phyloP scores from a whole-genome alignment of 2,113 vertebrate genomes.

The Sturnira hondurensis region DNA sequence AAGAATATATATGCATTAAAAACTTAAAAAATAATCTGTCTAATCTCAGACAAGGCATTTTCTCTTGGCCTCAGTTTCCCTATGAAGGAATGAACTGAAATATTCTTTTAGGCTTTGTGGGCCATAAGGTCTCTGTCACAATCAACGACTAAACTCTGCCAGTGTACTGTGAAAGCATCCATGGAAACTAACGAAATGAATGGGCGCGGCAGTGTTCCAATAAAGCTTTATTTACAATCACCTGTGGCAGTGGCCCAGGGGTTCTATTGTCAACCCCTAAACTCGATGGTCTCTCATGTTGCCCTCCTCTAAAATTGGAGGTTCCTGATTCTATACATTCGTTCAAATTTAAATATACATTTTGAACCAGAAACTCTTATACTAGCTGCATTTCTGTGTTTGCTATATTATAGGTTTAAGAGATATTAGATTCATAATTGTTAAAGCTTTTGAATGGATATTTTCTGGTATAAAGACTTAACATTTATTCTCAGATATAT shows the following conservation, averaged over 20 bases:
- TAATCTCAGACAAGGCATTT: background rate
- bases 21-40: background rate
- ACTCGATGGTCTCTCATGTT: background rate
- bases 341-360: background rate
- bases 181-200: background rate
- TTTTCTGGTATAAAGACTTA: background rate
- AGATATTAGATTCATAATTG: background rate
- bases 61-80: background rate
- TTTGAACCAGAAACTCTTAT: background rate
- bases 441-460: background rate
- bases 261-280: background rate
- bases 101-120: background rate
- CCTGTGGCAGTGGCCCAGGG: background rate
- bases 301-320: background rate
- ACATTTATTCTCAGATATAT: background rate
- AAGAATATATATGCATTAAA: background rate
- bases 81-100: background rate
- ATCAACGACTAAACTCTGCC: background rate
- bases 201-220: fast-evolving
- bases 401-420: background rate
- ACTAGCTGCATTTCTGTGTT: background rate
- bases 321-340: background rate
- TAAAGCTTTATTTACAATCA: background rate
- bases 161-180: background rate
- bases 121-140: background rate